These are phyloP conservation scores for Wiebesia pumilae DNA, from an alignment of 1,140 invertebrate species.

Conservation along the genomic window DNA sequence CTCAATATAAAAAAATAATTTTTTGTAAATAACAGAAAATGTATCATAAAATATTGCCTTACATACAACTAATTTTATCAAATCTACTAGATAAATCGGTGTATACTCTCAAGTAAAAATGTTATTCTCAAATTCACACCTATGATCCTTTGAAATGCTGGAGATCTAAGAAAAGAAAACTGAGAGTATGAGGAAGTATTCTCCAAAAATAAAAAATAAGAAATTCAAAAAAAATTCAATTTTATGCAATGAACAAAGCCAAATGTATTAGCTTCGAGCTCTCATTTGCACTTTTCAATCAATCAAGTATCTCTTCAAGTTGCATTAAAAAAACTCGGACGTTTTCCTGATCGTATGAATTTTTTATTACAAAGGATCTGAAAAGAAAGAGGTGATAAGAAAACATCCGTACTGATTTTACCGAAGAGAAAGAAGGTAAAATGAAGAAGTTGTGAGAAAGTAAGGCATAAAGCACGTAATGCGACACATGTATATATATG, in stretches of 20 bases:
- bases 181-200: background rate
- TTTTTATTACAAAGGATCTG: conserved; percentile 5
- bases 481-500: too few species aligned
- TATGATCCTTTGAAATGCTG: background rate
- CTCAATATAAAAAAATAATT: background rate
- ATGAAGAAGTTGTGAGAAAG: background rate
- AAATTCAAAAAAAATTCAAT: conserved; percentile 16
- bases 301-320: conserved; percentile 21
- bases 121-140: background rate
- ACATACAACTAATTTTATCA: background rate
- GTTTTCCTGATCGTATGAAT: background rate
- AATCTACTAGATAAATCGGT: background rate
- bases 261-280: conserved; percentile 11
- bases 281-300: background rate
- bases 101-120: background rate
- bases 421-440: background rate
- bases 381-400: background rate
- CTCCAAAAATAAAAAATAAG: background rate
- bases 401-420: background rate
- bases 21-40: background rate
- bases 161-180: background rate
- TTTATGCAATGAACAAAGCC: background rate
- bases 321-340: background rate
- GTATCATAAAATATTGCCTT: background rate
- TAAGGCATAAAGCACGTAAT: background rate